These are phyloP conservation scores for Etheostoma cragini DNA, from an alignment of 2,113 vertebrate genomes.

Conservation along the genomic window DNA sequence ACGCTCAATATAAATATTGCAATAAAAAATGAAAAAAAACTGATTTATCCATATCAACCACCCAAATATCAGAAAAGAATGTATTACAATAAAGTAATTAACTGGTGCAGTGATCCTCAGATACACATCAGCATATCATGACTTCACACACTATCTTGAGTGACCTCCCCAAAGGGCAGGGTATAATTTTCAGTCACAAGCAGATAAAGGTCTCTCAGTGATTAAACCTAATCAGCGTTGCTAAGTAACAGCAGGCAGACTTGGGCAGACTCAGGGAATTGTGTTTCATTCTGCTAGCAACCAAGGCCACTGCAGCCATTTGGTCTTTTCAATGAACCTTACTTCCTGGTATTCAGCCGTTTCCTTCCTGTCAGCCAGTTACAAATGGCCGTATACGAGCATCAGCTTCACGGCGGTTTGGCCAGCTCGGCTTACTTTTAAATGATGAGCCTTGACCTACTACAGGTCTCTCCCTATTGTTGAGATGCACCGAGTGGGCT, in stretches of 20 bases:
- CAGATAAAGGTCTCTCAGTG: slow-evolving; percentile 59
- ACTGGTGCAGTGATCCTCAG: neutral
- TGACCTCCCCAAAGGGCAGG: slow-evolving; percentile 66
- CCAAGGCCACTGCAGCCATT: slow-evolving; percentile 47
- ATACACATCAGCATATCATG: slow-evolving; percentile 21
- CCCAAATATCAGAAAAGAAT: neutral
- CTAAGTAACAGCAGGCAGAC: slow-evolving; percentile 64
- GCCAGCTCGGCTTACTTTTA: slow-evolving; percentile 35
- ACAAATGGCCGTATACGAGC: slow-evolving; percentile 8
- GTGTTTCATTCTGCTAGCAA: slow-evolving; percentile 30
- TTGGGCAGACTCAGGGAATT: slow-evolving; percentile 39
- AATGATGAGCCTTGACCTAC: slow-evolving; percentile 57
- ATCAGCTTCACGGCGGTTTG: slow-evolving; percentile 17
- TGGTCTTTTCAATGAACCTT: slow-evolving; percentile 54
- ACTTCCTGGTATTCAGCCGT: slow-evolving; percentile 75
- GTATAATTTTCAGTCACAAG: slow-evolving; percentile 23
- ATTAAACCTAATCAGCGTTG: slow-evolving; percentile 69
- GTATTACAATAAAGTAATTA: neutral
- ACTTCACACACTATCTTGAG: slow-evolving; percentile 14
- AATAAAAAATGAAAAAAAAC: neutral
- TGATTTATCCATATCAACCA: neutral
- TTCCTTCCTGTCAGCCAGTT: slow-evolving; percentile 77
- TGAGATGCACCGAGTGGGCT: slow-evolving; percentile 9
- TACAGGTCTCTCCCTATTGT: slow-evolving; percentile 41
- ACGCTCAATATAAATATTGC: neutral